These are phyloP conservation scores for Notarius lentiginosus DNA, from an alignment of 2,113 vertebrate genomes.

Conservation along the genomic window DNA sequence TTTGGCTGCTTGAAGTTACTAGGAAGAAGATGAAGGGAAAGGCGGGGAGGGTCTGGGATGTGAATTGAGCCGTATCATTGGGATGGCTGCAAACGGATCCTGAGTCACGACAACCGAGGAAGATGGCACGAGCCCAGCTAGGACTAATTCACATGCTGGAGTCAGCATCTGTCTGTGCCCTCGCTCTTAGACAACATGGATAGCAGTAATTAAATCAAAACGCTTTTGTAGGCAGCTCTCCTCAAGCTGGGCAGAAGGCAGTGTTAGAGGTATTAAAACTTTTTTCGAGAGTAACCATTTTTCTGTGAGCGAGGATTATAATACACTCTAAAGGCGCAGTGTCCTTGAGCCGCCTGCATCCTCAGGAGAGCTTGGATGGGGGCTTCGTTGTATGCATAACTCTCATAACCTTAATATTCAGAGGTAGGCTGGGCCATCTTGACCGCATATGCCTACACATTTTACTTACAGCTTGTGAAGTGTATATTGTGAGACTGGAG, in stretches of 20 bases:
- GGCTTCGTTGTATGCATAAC: neutral
- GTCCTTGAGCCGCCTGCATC: slow-evolving; percentile 37
- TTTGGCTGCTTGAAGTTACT: neutral
- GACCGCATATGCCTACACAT: neutral
- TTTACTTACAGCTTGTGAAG: neutral
- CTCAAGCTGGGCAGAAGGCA: slow-evolving; percentile 16
- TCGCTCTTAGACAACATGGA: slow-evolving; percentile 35
- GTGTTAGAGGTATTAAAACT: slow-evolving; percentile 14
- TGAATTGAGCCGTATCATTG: slow-evolving; percentile 20
- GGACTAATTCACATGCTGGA: slow-evolving; percentile 50
- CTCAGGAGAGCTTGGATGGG: slow-evolving; percentile 1
- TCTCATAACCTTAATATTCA: neutral
- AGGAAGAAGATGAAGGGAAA: neutral
- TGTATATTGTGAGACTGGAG: neutral
- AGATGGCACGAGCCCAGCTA: slow-evolving; percentile 41
- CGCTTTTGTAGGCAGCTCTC: slow-evolving; percentile 25
- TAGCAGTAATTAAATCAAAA: slow-evolving; percentile 53
- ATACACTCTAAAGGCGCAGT: slow-evolving; percentile 4
- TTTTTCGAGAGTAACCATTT: slow-evolving; percentile 19
- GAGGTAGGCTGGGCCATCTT: neutral
- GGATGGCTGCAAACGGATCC: slow-evolving; percentile 29
- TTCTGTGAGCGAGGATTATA: neutral
- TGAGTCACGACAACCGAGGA: slow-evolving; percentile 25
- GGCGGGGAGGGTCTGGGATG: neutral
- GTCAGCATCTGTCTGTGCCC: slow-evolving; percentile 32